Evolutionary conservation across 1,140 invertebrate species (phyloP).

Genomic region (Polypedilum pembai): DNA sequence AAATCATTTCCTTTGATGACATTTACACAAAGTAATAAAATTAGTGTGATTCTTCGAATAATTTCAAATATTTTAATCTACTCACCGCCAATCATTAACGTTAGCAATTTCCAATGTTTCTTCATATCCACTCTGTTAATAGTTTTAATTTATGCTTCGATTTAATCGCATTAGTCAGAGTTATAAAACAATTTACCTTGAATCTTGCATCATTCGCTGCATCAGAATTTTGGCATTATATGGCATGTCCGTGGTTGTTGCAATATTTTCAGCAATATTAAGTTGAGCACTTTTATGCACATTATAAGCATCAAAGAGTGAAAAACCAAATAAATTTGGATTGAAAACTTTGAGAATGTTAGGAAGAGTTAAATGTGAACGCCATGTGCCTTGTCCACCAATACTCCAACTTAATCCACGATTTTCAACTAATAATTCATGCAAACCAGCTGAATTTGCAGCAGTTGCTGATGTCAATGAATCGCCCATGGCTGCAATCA

Average conservation of each 20-base stretch:
- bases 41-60: not conserved
- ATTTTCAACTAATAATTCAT: conserved; percentile 41
- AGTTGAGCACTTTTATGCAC: conserved; percentile 46
- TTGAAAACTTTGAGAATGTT: conserved; percentile 51
- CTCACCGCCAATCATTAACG: conserved; percentile 50
- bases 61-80: not conserved
- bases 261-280: conserved; percentile 50
- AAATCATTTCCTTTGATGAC: conserved; percentile 51
- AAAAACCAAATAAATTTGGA: conserved; percentile 50
- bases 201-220: conserved; percentile 49
- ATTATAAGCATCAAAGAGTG: conserved; percentile 42
- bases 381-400: conserved; percentile 49
- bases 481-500: conserved; percentile 57
- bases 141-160: not conserved
- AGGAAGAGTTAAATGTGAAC: conserved; percentile 46
- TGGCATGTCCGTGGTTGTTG: conserved; percentile 49
- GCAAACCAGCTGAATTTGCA: conserved; percentile 41
- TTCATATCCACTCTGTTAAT: conserved; percentile 45
- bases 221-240: conserved; percentile 52
- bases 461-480: conserved; percentile 54
- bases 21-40: not conserved
- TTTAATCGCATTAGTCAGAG: not conserved
- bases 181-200: conserved; percentile 32
- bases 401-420: conserved; percentile 41
- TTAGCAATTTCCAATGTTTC: conserved; percentile 60